Evolutionary conservation across 92 coral and sea anemone species (phyloP), one percentile per base, ranked within the genome.

Genomic region (Palythoa grandiflora): DNA sequence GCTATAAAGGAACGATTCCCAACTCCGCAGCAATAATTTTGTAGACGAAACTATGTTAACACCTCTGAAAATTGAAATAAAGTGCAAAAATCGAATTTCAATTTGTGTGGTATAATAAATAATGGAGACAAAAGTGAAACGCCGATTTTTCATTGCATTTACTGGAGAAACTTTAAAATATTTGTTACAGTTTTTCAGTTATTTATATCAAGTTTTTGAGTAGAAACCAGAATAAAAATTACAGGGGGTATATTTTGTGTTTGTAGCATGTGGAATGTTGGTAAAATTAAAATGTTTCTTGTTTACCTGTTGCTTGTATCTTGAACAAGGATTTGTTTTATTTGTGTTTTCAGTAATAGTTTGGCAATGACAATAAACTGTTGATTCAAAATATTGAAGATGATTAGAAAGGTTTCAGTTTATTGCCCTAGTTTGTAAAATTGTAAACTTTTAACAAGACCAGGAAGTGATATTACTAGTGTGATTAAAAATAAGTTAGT

Each of bases 301-400:
- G 71, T 78, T 61, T 53, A 78, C 84, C 71, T 78, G 84, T 78
- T 79, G 84, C 71, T 79, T 79, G 72, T 79, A 39, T 75, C 38
- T 79, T 60, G 72, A 59, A 15, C 51, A 60, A 38, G 71, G 70
- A 40, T 35, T 60, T 12, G 66, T 78, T 53, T 16, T 79, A 2
- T 16, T 75, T 47, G 38, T 6, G 36, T 19, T 50, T 19, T 47
- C 15, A 20, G 13, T 70, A 70, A 28, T 70, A 70, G 12, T 36
- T 44, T 44, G 48, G 48, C 6, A 44, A 44, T 44, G 48, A 44
- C 1, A 44, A 44, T 44, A 44, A 3, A 44, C 48, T 6, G 1
- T 28, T 28, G 28, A 44, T 44, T 44, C 4, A 44, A 44, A 44
- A 44, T 44, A 6, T 1, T 3, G 48, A 3, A 44, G 48, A 44